phyloP scores from a whole-genome alignment of 2,888 invertebrate species.

The Bombylius discolor region DNA sequence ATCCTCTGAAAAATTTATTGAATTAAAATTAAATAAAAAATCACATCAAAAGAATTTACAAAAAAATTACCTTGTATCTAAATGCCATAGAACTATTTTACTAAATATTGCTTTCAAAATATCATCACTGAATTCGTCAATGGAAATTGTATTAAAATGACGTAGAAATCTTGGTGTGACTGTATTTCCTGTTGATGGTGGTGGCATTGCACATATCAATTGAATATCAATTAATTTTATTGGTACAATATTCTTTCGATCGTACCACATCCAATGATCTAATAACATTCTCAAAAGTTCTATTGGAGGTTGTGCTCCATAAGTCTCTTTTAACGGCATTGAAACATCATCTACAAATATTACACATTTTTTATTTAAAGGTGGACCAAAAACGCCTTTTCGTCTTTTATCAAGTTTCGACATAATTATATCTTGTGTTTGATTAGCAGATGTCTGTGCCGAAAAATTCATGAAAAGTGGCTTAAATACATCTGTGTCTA shows the following conservation, averaged over 20 bases:
- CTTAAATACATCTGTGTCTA: slow-evolving; percentile 64
- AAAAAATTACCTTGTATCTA: slow-evolving; percentile 66
- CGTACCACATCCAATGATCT: slow-evolving; percentile 84
- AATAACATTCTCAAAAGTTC: slow-evolving; percentile 82
- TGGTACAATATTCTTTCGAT: slow-evolving; percentile 64
- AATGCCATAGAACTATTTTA: slow-evolving; percentile 87
- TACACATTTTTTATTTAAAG: slow-evolving; percentile 75
- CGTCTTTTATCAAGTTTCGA: slow-evolving; percentile 82
- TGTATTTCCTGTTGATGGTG: slow-evolving; percentile 67
- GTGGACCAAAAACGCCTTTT: slow-evolving; percentile 88
- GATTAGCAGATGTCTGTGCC: slow-evolving; percentile 85
- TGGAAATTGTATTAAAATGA: slow-evolving; percentile 72
- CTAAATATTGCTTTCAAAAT: slow-evolving; percentile 76
- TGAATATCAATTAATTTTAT: slow-evolving; percentile 76
- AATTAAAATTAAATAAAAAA: neutral
- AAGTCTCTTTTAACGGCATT: slow-evolving; percentile 71
- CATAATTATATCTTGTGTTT: slow-evolving; percentile 91
- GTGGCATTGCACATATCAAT: slow-evolving; percentile 76
- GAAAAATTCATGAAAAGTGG: slow-evolving; percentile 85
- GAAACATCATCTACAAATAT: slow-evolving; percentile 94
- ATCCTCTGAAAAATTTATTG: slow-evolving; percentile 49
- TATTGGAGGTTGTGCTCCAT: slow-evolving; percentile 90
- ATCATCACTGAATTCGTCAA: slow-evolving; percentile 80
- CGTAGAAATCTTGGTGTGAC: slow-evolving; percentile 75
- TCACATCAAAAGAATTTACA: neutral